phyloP scores from a whole-genome alignment of 2,888 invertebrate species.

The Eupsilia transversa region DNA sequence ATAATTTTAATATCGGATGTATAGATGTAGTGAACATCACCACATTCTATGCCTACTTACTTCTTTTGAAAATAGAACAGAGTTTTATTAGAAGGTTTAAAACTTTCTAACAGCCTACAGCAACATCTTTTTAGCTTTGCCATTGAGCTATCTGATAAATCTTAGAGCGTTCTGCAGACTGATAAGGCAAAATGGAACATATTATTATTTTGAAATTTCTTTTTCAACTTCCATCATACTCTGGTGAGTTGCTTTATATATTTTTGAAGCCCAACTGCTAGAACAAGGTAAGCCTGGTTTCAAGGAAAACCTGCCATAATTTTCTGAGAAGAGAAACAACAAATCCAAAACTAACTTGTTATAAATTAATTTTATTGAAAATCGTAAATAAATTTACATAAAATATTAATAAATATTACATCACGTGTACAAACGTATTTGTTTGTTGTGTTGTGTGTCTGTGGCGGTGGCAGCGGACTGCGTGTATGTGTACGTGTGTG shows the following conservation, averaged over 20 bases:
- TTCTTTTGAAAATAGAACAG: not conserved
- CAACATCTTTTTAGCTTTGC: not conserved
- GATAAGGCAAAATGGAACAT: not conserved
- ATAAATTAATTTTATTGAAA: slow-evolving; percentile 90
- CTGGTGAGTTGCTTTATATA: not conserved
- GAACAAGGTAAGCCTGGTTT: not conserved
- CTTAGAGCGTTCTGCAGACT: too few relatives aligned
- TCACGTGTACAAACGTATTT: slow-evolving; percentile 85
- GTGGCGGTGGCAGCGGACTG: slow-evolving; percentile 74
- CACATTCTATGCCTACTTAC: too few relatives aligned
- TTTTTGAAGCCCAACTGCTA: too few relatives aligned
- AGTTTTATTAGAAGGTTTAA: not conserved
- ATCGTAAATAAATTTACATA: slow-evolving; percentile 91
- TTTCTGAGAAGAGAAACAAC: not conserved
- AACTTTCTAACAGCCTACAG: too few relatives aligned
- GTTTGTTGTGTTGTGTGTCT: slow-evolving; percentile 74
- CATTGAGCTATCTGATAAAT: not conserved
- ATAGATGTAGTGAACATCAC: not conserved
- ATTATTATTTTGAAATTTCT: not conserved
- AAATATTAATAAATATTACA: slow-evolving; percentile 90
- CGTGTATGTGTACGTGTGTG: slow-evolving; percentile 73
- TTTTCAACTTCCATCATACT: not conserved
- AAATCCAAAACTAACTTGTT: slow-evolving; percentile 75
- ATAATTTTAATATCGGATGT: not conserved
- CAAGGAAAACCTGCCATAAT: not conserved